phyloP scores from a whole-genome alignment of 2,888 invertebrate species.

The Lacanobia oleracea region DNA sequence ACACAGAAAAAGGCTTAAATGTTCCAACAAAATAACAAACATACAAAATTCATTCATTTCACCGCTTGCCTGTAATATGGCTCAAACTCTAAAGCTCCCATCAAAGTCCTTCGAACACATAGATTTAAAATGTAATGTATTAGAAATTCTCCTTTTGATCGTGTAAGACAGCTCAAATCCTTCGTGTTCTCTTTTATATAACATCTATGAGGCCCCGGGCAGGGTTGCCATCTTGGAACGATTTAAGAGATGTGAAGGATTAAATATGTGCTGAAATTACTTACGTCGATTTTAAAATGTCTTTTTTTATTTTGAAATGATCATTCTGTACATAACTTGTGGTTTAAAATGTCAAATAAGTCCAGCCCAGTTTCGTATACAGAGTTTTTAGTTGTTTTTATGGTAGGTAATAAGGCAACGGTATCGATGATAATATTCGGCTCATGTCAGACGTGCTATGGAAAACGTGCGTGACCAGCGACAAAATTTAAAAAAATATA shows the following conservation, averaged over 20 bases:
- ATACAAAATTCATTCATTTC: slow-evolving; percentile 10
- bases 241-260: slow-evolving; percentile 1
- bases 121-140: slow-evolving; percentile 62
- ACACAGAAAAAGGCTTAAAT: slow-evolving; percentile 3
- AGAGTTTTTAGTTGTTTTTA: no score
- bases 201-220: slow-evolving; percentile 17
- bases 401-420: no score
- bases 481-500: no score
- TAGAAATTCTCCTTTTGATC: slow-evolving; percentile 59
- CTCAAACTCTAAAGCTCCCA: slow-evolving; percentile 33
- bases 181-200: slow-evolving; percentile 45
- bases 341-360: no score
- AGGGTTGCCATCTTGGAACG: slow-evolving; percentile 34
- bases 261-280: slow-evolving; percentile 3
- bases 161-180: slow-evolving; percentile 42
- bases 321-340: no score
- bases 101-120: slow-evolving; percentile 49
- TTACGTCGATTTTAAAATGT: background rate
- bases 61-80: slow-evolving; percentile 15
- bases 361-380: no score
- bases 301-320: background rate
- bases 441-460: no score
- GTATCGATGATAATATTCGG: no score
- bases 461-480: no score
- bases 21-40: slow-evolving; percentile 22